Evolutionary conservation across 2,888 invertebrate species (phyloP).

Genomic region (Doris montereyensis): DNA sequence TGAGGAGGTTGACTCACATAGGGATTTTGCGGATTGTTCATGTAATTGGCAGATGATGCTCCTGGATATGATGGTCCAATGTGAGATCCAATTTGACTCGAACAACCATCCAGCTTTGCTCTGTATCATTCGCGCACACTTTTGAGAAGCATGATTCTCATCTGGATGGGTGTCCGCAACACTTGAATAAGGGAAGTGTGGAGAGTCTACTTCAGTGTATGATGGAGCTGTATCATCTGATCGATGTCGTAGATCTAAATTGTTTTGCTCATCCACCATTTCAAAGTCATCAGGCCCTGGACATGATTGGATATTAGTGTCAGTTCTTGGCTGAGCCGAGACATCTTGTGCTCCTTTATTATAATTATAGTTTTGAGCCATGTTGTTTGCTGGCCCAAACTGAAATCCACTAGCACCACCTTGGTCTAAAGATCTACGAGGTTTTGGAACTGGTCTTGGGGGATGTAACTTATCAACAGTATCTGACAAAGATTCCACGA

Average conservation of each 20-base stretch:
- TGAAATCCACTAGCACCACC: too few species aligned
- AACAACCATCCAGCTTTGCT: constrained; percentile 29
- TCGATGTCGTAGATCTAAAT: too few species aligned
- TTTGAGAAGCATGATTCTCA: background rate
- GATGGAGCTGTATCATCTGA: background rate
- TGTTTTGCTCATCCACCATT: background rate
- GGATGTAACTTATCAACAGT: constrained; percentile 50
- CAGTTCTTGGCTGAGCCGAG: too few species aligned
- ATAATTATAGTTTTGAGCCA: background rate
- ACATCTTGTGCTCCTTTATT: background rate
- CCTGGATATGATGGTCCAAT: too few species aligned
- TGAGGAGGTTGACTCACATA: background rate
- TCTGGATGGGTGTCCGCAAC: constrained; percentile 20
- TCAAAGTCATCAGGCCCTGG: background rate
- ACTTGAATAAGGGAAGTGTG: constrained; percentile 12
- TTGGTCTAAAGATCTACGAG: constrained; percentile 41
- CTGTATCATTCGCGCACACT: constrained; percentile 28
- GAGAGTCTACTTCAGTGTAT: too few species aligned
- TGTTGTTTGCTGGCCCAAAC: background rate
- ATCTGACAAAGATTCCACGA: constrained; percentile 59
- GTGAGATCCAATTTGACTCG: too few species aligned
- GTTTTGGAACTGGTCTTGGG: constrained; percentile 42
- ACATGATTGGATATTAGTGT: too few species aligned
- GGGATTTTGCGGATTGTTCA: too few species aligned
- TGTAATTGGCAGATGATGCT: too few species aligned